These are phyloP conservation scores for Phodopus roborovskii DNA, from an alignment of 2,113 vertebrate genomes.

Conservation along the genomic window DNA sequence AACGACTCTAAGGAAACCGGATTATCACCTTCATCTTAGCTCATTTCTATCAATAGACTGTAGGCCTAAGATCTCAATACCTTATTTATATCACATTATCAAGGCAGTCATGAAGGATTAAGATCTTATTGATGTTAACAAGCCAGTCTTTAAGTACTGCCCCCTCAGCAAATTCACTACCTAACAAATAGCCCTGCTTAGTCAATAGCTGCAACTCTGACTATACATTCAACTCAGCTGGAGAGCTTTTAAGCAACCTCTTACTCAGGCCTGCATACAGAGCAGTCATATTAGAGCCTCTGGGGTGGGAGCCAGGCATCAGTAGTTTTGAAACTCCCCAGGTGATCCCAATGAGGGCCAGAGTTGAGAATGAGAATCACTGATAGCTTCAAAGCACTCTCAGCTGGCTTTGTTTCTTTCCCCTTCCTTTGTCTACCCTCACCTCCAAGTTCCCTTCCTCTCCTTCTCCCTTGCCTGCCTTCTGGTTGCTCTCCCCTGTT, in stretches of 20 bases:
- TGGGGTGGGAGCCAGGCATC: neutral
- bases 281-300: slow-evolving; percentile 42
- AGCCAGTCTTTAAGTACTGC: slow-evolving; percentile 50
- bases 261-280: slow-evolving; percentile 27
- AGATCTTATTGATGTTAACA: slow-evolving; percentile 80
- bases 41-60: slow-evolving; percentile 59
- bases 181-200: slow-evolving; percentile 71
- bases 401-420: neutral
- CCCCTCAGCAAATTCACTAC: slow-evolving; percentile 73
- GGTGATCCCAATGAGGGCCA: neutral
- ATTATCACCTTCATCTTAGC: slow-evolving; percentile 69
- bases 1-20: slow-evolving; percentile 50
- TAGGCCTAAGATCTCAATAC: slow-evolving; percentile 59
- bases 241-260: slow-evolving; percentile 56
- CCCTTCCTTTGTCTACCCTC: neutral
- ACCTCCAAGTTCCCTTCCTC: neutral
- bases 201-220: slow-evolving; percentile 38
- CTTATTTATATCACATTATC: slow-evolving; percentile 72
- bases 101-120: slow-evolving; percentile 60
- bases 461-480: neutral
- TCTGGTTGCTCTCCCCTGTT: neutral
- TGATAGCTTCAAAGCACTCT: slow-evolving; percentile 45
- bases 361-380: slow-evolving; percentile 30
- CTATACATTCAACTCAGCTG: slow-evolving; percentile 59
- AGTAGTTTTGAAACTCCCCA: slow-evolving; percentile 15